Percentiles rank a stretch among this genome's conserved stretches.
Conservation (phyloP, 1,140 invertebrate species). For the Drosophila sechellia region DNA sequence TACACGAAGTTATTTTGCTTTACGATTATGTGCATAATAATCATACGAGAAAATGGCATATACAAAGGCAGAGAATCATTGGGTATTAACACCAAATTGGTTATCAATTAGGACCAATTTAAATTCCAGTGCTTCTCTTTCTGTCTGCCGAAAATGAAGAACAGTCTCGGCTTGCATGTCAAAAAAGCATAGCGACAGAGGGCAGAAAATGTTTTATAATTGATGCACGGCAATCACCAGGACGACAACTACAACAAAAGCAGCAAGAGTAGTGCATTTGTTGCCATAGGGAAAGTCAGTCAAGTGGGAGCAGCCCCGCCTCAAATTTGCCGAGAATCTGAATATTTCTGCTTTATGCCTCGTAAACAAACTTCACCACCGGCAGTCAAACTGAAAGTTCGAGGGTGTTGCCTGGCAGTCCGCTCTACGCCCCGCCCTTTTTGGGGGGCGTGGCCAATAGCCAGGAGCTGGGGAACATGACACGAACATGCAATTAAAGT, state of each 20-base stretch:
- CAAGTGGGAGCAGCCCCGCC: conserved; percentile 8
- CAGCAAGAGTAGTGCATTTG: conserved; percentile 35
- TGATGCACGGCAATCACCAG: conserved; percentile 56
- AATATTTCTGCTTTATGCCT: conserved; percentile 37
- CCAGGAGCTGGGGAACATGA: conserved; percentile 14
- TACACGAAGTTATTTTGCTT: too few species aligned
- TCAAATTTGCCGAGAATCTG: background rate
- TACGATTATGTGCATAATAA: too few species aligned
- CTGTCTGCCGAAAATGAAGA: conserved; percentile 9
- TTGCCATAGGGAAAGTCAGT: conserved; percentile 55
- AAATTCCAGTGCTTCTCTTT: background rate
- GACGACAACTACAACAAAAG: conserved; percentile 52
- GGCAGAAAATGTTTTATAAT: conserved; percentile 66
- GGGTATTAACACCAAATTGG: background rate
- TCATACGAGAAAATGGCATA: too few species aligned
- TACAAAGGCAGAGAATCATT: background rate
- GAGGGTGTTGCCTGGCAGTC: conserved; percentile 68
- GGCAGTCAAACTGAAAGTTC: conserved; percentile 37
- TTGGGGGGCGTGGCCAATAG: conserved; percentile 11
- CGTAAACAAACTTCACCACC: conserved; percentile 67
- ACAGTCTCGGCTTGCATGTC: conserved; percentile 50
- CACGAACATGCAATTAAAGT: conserved; percentile 68
- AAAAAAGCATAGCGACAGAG: conserved; percentile 37
- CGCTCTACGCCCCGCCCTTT: background rate
- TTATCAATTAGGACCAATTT: background rate